Conservation (phyloP, 2,113 vertebrate genomes). For the Xiphorhynchus elegans region DNA sequence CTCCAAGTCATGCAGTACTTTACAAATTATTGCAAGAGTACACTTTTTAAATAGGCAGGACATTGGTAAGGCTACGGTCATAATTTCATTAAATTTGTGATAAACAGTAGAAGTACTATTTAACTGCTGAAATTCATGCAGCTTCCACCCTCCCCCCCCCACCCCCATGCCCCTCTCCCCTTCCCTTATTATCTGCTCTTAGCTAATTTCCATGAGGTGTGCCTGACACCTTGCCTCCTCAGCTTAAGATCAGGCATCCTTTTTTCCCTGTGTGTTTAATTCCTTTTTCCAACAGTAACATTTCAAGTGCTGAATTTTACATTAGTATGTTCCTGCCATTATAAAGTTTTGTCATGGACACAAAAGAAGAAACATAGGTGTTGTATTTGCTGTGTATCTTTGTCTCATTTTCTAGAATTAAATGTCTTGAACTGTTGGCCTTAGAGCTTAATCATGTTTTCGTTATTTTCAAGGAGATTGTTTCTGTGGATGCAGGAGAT, state of each 20-base stretch:
- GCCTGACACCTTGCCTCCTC: background rate
- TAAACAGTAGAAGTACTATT: background rate
- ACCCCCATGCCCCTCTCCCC: no score
- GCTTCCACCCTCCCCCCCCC: fast-evolving
- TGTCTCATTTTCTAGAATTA: background rate
- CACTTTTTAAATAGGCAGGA: background rate
- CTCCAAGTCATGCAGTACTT: background rate
- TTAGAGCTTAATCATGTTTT: background rate
- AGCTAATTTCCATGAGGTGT: background rate
- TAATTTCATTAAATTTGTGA: background rate
- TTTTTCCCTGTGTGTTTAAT: background rate
- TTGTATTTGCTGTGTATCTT: background rate
- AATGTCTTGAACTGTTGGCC: background rate
- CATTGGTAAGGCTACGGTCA: background rate
- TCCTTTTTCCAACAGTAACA: background rate
- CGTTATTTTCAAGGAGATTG: background rate
- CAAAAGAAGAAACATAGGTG: background rate
- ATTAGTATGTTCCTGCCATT: background rate
- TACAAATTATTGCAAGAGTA: background rate
- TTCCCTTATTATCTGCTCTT: background rate
- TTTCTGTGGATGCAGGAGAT: background rate
- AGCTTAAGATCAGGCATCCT: background rate
- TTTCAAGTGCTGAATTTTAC: background rate
- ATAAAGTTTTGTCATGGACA: background rate
- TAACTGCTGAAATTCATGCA: background rate